These are phyloP conservation scores for Peromyscus leucopus DNA, from an alignment of 2,113 vertebrate genomes.

Conservation along the genomic window DNA sequence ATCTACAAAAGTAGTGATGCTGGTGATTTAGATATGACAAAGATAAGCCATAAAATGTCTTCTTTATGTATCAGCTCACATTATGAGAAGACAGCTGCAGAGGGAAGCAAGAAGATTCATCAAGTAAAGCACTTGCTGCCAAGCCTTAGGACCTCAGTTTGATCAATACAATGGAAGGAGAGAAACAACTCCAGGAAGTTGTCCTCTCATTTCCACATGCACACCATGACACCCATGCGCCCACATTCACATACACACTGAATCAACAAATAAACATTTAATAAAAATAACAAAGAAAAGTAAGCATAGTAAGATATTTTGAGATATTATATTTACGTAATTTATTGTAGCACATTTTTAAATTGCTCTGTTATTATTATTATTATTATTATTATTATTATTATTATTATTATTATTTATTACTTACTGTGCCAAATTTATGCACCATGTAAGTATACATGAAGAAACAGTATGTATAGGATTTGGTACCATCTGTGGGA, in stretches of 20 bases:
- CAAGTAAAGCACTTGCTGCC: neutral
- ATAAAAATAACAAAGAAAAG: neutral
- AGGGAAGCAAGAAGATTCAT: neutral
- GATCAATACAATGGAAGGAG: neutral
- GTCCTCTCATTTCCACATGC: neutral
- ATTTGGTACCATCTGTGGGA: neutral
- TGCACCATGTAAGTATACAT: neutral
- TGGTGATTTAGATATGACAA: neutral
- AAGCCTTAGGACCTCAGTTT: neutral
- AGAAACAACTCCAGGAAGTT: neutral
- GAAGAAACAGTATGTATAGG: neutral
- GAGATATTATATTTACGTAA: neutral
- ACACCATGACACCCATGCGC: neutral
- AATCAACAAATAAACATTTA: neutral
- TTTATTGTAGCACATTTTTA: neutral
- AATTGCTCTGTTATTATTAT: neutral
- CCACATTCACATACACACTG: neutral
- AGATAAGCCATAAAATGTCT: neutral
- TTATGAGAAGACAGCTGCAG: neutral
- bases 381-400: neutral
- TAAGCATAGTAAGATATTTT: neutral
- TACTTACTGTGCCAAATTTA: neutral
- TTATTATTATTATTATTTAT: too few relatives aligned
- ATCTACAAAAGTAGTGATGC: neutral
- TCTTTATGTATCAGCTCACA: neutral